These are phyloP conservation scores for Melanostigma gelatinosum DNA, from an alignment of 2,113 vertebrate species.

Conservation along the genomic window DNA sequence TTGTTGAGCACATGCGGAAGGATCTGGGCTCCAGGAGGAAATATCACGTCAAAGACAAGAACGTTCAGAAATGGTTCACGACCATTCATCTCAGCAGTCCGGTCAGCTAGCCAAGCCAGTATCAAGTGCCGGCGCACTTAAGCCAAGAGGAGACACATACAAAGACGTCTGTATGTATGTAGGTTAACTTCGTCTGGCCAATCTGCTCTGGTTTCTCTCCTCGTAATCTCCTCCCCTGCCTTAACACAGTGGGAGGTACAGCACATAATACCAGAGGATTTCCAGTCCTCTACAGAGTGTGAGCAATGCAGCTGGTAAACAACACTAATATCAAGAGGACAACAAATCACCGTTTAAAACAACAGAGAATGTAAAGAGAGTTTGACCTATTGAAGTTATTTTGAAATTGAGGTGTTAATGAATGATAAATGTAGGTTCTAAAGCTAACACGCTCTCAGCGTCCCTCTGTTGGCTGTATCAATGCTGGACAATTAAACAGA, in stretches of 20 bases:
- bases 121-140: slow-evolving; percentile 27
- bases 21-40: neutral
- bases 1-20: neutral
- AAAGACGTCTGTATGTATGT: slow-evolving; percentile 66
- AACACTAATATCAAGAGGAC: slow-evolving; percentile 11
- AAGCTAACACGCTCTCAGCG: neutral
- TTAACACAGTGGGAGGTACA: slow-evolving; percentile 54
- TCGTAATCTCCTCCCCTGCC: slow-evolving; percentile 74
- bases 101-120: slow-evolving; percentile 17
- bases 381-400: neutral
- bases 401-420: neutral
- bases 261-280: slow-evolving; percentile 59
- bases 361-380: neutral
- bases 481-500: neutral
- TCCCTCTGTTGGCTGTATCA: neutral
- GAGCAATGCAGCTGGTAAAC: slow-evolving; percentile 40
- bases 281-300: slow-evolving; percentile 44
- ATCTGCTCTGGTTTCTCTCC: slow-evolving; percentile 73
- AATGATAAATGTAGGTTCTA: neutral
- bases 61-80: neutral
- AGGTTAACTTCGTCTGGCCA: slow-evolving; percentile 81
- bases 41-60: slow-evolving; percentile 1
- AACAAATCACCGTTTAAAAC: neutral
- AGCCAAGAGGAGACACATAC: slow-evolving; percentile 40
- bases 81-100: slow-evolving; percentile 1